These are phyloP conservation scores for Argyresthia albistria DNA, from an alignment of 2,888 invertebrate species.

Conservation along the genomic window DNA sequence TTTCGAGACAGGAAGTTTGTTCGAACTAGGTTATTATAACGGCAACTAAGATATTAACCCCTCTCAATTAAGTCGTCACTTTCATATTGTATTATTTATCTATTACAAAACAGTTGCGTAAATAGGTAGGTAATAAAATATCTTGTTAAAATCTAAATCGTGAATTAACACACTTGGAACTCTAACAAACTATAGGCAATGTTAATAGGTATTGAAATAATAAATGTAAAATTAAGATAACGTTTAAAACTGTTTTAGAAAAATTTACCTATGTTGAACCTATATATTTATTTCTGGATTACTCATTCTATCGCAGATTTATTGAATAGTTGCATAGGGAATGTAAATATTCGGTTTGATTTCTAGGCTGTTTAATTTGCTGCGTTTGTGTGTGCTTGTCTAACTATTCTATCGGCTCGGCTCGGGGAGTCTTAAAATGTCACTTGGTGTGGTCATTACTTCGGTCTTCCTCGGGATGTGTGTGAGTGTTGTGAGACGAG, in stretches of 20 bases:
- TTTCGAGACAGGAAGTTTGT: constrained; percentile 61
- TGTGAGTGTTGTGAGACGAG: neutral
- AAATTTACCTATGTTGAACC: constrained; percentile 69
- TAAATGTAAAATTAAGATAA: constrained; percentile 56
- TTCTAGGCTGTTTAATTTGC: constrained; percentile 52
- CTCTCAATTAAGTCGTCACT: constrained; percentile 49
- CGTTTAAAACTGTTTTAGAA: constrained; percentile 68
- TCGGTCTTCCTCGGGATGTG: constrained; percentile 6
- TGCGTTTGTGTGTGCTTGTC: constrained; percentile 56
- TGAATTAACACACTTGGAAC: constrained; percentile 62
- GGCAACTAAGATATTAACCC: constrained; percentile 41
- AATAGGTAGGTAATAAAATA: constrained; percentile 67
- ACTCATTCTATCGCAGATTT: constrained; percentile 48
- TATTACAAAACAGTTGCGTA: constrained; percentile 31
- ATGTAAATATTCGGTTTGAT: constrained; percentile 56
- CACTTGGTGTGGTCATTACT: neutral
- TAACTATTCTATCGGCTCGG: neutral
- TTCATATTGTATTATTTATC: constrained; percentile 35
- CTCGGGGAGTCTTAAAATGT: constrained; percentile 10
- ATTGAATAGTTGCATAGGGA: constrained; percentile 52
- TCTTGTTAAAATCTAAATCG: constrained; percentile 65
- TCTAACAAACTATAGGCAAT: constrained; percentile 69
- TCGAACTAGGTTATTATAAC: constrained; percentile 53
- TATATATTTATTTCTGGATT: constrained; percentile 53
- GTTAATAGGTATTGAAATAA: constrained; percentile 65